A percentile compares a stretch with the other conserved stretches of the same genome.
phyloP scores from a whole-genome alignment of 92 coral and sea anemone genomes.

The Metridium senile region DNA sequence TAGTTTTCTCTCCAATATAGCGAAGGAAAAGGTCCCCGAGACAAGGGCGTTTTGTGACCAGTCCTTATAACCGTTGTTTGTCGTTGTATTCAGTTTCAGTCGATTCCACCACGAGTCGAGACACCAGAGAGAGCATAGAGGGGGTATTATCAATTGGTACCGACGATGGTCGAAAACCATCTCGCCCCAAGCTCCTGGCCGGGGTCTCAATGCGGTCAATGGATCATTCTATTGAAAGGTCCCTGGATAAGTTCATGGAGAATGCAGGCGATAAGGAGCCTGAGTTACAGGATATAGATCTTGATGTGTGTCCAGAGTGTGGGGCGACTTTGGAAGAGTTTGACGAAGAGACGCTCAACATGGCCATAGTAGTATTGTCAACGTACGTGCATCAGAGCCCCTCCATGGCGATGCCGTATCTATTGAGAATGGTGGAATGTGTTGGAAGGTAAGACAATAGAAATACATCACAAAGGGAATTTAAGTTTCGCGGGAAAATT shows the following conservation, averaged over 20 bases:
- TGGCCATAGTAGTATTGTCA: constrained; percentile 91
- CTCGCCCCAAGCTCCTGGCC: constrained; percentile 63
- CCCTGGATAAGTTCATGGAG: constrained; percentile 55
- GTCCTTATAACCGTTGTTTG: neutral
- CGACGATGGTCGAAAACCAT: constrained; percentile 49
- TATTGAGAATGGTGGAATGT: constrained; percentile 83
- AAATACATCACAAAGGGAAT: too few relatives aligned
- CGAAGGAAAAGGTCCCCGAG: too few relatives aligned
- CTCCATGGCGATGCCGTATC: constrained; percentile 92
- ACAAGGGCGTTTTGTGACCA: neutral
- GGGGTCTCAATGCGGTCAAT: constrained; percentile 72
- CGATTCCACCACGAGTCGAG: constrained; percentile 63
- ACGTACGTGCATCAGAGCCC: constrained; percentile 97
- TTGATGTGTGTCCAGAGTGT: constrained; percentile 91
- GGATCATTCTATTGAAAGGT: constrained; percentile 68
- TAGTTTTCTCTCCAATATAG: too few relatives aligned
- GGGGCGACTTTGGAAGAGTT: constrained; percentile 91
- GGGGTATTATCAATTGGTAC: constrained; percentile 38
- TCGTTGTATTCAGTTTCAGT: constrained; percentile 38
- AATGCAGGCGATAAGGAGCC: constrained; percentile 53
- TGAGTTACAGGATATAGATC: constrained; percentile 66
- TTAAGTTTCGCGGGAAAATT: too few relatives aligned
- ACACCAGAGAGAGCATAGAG: constrained; percentile 61
- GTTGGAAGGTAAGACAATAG: constrained; percentile 98
- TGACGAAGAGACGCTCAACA: constrained; percentile 93